These are phyloP conservation scores for Pristionchus mayeri DNA, from an alignment of 2,888 invertebrate species.

Conservation along the genomic window DNA sequence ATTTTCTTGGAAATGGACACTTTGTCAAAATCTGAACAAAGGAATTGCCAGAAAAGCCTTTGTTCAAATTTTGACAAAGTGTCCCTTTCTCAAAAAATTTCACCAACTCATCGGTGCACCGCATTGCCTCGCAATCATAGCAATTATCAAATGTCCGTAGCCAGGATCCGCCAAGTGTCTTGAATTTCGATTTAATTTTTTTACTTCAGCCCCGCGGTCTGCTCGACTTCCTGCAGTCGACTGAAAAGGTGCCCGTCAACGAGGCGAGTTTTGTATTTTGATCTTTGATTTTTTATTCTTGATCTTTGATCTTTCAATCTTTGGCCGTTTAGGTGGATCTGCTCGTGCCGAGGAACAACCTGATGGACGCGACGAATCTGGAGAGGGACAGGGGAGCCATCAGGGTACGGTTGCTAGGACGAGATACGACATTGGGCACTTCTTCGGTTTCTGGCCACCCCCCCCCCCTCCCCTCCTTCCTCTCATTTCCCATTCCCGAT, in stretches of 20 bases:
- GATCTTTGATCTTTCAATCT: no score
- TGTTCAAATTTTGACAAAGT: no score
- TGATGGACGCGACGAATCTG: constrained; percentile 85
- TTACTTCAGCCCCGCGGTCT: constrained; percentile 91
- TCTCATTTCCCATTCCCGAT: no score
- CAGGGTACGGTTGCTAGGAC: constrained; percentile 8
- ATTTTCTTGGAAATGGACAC: no score
- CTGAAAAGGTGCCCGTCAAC: constrained; percentile 86
- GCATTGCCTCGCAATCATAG: background rate
- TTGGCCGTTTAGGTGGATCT: constrained; percentile 76
- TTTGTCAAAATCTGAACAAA: no score
- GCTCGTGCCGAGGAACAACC: constrained; percentile 86
- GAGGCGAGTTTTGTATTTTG: constrained; percentile 62
- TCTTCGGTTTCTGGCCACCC: no score
- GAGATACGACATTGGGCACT: no score
- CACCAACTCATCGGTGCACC: no score
- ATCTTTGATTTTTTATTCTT: no score
- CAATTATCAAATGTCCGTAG: background rate
- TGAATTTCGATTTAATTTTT: constrained; percentile 40
- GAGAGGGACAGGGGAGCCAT: constrained; percentile 57
- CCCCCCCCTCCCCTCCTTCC: no score
- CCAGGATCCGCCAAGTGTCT: background rate
- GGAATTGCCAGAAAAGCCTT: no score
- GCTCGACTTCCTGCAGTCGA: constrained; percentile 89
- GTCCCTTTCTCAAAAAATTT: no score